phyloP scores from a whole-genome alignment of 2,113 vertebrate species.

The Benitochromis conjunctus region DNA sequence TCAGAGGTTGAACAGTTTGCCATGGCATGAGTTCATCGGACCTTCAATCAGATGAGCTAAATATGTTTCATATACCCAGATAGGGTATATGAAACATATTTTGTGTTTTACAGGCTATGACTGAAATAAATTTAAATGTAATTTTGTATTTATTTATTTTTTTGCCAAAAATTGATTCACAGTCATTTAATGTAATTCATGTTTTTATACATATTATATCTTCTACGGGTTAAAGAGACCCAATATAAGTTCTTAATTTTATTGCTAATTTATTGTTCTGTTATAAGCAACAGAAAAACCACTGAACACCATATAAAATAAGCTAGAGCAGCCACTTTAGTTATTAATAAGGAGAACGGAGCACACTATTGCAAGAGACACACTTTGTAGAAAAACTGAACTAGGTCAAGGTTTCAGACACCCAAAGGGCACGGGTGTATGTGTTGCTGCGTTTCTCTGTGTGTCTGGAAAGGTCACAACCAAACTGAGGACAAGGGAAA shows the following conservation, averaged over 20 bases:
- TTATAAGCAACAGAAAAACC: neutral
- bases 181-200: neutral
- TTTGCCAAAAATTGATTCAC: neutral
- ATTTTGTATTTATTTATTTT: neutral
- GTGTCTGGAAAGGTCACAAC: slow-evolving; percentile 34
- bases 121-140: neutral
- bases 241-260: neutral
- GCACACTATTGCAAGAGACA: neutral
- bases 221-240: neutral
- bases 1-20: neutral
- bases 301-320: neutral
- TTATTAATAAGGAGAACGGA: slow-evolving; percentile 3
- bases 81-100: neutral
- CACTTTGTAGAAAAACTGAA: slow-evolving; percentile 1
- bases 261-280: neutral
- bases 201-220: neutral
- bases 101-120: neutral
- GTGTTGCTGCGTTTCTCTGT: neutral
- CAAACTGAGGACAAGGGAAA: slow-evolving; percentile 5
- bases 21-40: neutral
- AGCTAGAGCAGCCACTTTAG: neutral
- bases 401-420: slow-evolving; percentile 61
- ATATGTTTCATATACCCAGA: neutral
- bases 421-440: slow-evolving; percentile 11
- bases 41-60: too few relatives aligned